phyloP scores from a whole-genome alignment of 1,140 invertebrate species.

The Mercenaria mercenaria region DNA sequence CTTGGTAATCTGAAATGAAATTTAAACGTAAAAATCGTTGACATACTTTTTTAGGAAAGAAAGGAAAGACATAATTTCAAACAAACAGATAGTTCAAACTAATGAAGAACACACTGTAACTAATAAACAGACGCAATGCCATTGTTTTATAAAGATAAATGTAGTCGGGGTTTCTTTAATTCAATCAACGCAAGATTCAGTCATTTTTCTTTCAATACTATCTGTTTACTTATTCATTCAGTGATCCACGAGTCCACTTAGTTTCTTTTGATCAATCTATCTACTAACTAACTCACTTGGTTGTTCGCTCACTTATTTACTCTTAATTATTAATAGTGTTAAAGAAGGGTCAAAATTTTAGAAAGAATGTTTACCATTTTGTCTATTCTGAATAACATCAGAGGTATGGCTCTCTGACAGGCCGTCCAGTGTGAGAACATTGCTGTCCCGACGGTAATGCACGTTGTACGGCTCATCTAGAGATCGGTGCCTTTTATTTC shows the following conservation, averaged over 20 bases:
- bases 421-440: slow-evolving; percentile 15
- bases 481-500: background rate
- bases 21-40: no score
- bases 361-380: slow-evolving; percentile 51
- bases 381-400: slow-evolving; percentile 29
- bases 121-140: no score
- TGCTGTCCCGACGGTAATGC: background rate
- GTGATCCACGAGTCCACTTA: no score
- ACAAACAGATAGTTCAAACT: no score
- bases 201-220: background rate
- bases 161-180: background rate
- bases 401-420: slow-evolving; percentile 33
- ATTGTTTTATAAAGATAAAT: background rate
- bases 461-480: slow-evolving; percentile 2
- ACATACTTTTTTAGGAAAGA: no score
- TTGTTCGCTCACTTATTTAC: background rate
- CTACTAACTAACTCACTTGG: no score
- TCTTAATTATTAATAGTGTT: background rate
- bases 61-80: no score
- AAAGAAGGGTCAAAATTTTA: background rate
- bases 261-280: no score
- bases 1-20: slow-evolving; percentile 44
- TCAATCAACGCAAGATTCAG: no score
- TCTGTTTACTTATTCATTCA: no score
- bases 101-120: no score